Percentiles rank a stretch among this genome's conserved stretches.
phyloP scores from a whole-genome alignment of 2,888 invertebrate genomes.

The Andrena trimmerana region DNA sequence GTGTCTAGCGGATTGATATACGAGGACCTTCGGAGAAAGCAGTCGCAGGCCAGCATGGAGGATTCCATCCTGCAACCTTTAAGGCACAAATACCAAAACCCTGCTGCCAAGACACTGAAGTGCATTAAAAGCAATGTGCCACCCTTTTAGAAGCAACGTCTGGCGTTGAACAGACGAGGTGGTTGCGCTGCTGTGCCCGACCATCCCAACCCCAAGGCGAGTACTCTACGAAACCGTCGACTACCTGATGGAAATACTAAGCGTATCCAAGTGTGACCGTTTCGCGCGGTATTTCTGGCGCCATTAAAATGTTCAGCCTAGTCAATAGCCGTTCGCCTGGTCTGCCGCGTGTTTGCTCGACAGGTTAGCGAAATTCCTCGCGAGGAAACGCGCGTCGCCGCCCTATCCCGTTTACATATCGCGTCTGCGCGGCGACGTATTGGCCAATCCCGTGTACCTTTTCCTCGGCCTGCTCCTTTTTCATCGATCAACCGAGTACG shows the following conservation, averaged over 20 bases:
- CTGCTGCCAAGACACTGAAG: too few species aligned
- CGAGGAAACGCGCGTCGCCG: slow-evolving; percentile 43
- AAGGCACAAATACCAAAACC: too few species aligned
- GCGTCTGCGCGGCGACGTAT: slow-evolving; percentile 32
- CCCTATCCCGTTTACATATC: slow-evolving; percentile 45
- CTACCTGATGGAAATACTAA: slow-evolving; percentile 40
- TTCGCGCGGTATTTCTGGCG: slow-evolving; percentile 68
- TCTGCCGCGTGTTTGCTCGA: slow-evolving; percentile 57
- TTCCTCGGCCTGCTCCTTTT: slow-evolving; percentile 27
- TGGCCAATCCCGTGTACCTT: slow-evolving; percentile 2
- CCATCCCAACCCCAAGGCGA: not conserved
- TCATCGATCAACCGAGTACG: slow-evolving; percentile 33
- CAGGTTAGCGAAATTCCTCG: slow-evolving; percentile 69
- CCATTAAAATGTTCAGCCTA: slow-evolving; percentile 69
- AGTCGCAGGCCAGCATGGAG: too few species aligned
- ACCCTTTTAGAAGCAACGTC: not conserved
- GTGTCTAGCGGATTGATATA: too few species aligned
- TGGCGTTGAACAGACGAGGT: not conserved
- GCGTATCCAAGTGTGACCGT: slow-evolving; percentile 66
- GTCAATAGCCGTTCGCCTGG: slow-evolving; percentile 65
- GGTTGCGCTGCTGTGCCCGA: not conserved
- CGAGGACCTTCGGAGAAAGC: too few species aligned
- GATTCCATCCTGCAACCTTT: too few species aligned
- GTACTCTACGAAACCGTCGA: slow-evolving; percentile 13
- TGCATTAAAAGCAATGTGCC: not conserved